Conservation (phyloP, 2,113 vertebrate species). For the Lichenostomus cassidix region DNA sequence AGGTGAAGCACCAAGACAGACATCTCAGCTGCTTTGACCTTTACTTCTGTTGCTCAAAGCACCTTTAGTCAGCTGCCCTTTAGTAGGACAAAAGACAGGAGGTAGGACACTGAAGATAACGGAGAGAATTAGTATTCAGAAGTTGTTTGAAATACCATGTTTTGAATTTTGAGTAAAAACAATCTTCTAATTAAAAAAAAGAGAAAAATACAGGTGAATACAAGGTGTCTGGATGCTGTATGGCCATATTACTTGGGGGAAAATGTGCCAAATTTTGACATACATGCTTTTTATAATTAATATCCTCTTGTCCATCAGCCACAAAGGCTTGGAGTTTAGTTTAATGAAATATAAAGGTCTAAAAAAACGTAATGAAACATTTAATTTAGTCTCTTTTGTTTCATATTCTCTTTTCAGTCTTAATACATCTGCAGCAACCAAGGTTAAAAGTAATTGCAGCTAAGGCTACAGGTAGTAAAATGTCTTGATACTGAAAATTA, state of each 20-base stretch:
- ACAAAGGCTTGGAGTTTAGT: background rate
- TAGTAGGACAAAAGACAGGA: background rate
- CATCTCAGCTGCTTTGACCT: background rate
- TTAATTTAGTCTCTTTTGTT: background rate
- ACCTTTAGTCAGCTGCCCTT: background rate
- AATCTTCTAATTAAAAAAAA: background rate
- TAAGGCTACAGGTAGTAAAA: background rate
- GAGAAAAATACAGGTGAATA: background rate
- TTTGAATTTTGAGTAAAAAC: background rate
- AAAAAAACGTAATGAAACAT: background rate
- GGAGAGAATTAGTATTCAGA: background rate
- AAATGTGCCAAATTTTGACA: background rate
- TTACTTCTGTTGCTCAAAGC: background rate
- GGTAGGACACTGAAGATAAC: background rate
- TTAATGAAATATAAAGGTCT: background rate
- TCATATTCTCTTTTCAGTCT: background rate
- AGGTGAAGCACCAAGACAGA: background rate
- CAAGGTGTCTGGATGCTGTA: background rate
- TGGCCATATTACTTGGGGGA: background rate
- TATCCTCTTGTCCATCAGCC: background rate
- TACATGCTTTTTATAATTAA: background rate
- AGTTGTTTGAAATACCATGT: background rate
- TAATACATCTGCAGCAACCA: background rate
- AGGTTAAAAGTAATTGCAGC: background rate
- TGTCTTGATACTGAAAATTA: background rate